Evolutionary conservation across 2,113 vertebrate species (phyloP).

Genomic region (Trichomycterus rosablanca): DNA sequence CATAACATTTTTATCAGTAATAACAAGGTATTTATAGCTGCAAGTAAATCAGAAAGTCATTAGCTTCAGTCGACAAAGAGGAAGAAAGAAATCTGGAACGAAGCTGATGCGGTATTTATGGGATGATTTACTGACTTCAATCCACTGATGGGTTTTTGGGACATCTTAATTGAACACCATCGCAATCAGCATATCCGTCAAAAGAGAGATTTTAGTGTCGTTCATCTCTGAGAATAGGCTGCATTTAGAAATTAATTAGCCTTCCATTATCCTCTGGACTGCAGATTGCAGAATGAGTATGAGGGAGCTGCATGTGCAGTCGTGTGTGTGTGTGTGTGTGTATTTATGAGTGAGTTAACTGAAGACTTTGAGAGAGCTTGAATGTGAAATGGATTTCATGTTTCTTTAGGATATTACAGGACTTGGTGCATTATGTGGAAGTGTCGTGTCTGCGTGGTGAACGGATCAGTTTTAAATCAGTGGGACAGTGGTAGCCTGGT

Average conservation of each 20-base stretch:
- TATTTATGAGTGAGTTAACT: slow-evolving; percentile 23
- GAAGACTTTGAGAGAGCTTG: neutral
- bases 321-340: slow-evolving; percentile 6
- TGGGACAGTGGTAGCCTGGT: too few relatives aligned
- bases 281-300: slow-evolving; percentile 8
- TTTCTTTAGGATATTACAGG: too few relatives aligned
- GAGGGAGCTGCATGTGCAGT: neutral
- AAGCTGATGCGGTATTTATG: slow-evolving; percentile 27
- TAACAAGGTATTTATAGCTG: slow-evolving; percentile 29
- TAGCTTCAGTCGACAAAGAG: slow-evolving; percentile 26
- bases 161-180: slow-evolving; percentile 47
- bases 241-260: slow-evolving; percentile 55
- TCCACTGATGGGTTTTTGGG: slow-evolving; percentile 23
- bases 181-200: slow-evolving; percentile 49
- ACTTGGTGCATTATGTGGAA: too few relatives aligned
- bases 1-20: slow-evolving; percentile 22
- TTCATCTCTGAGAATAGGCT: slow-evolving; percentile 46
- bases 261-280: slow-evolving; percentile 39
- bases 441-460: too few relatives aligned
- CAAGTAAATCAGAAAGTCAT: slow-evolving; percentile 36
- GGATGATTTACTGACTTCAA: slow-evolving; percentile 39
- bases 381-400: too few relatives aligned
- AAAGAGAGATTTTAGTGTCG: slow-evolving; percentile 39
- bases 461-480: too few relatives aligned
- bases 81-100: slow-evolving; percentile 22